Base-by-base conservation (phyloP, 2,797 vertebrate species). In the Eleutherodactylus coqui region DNA sequence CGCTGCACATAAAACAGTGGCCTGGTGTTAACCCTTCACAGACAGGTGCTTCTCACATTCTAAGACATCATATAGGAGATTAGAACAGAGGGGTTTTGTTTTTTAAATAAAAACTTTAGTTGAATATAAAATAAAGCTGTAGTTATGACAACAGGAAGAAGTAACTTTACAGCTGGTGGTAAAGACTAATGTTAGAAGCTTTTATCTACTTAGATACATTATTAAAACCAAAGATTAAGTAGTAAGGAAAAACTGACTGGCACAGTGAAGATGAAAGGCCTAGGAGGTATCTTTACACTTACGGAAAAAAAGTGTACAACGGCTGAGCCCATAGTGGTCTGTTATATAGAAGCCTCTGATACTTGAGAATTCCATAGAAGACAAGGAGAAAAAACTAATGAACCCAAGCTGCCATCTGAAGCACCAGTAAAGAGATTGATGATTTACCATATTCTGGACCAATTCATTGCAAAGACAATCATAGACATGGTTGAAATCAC, bases 1-100 rank as follows among this genome's bases (percentile, higher is more conserved):
- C 45, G 41, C 78, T 34, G 36, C 43, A 64, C 60, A 79, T 79
- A 79, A 27, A 79, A 79, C 53, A 43, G n/a, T 36, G 32, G 60
- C 36, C 8, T 4, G 34, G n/a, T 6, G 5, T 81, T 49, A 62
- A 62, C 29, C 62, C 79, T 79, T 27, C 5, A 62, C n/a, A 45
- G 10, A 4, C 27, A 13, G 58, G 1, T 0, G 6, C 29, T 19
- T 24, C 36, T 11, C 67, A 70, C 14, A 69, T 11, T 60, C 27
- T 9, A 27, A n/a, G 9, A 60, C 21, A 0, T n/a, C 24, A 24
- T 55, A 24, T 4, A 8, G 29, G 55, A 60, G 11, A 60, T 27
- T 60, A n/a, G n/a, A 3, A 27, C 55, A 60, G 55, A 58, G n/a
- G n/a, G n/a, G n/a, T n/a, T n/a, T n/a, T n/a, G n/a, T n/a, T n/a